phyloP scores from a whole-genome alignment of 1,140 invertebrate species.

The Drosophila simulans region DNA sequence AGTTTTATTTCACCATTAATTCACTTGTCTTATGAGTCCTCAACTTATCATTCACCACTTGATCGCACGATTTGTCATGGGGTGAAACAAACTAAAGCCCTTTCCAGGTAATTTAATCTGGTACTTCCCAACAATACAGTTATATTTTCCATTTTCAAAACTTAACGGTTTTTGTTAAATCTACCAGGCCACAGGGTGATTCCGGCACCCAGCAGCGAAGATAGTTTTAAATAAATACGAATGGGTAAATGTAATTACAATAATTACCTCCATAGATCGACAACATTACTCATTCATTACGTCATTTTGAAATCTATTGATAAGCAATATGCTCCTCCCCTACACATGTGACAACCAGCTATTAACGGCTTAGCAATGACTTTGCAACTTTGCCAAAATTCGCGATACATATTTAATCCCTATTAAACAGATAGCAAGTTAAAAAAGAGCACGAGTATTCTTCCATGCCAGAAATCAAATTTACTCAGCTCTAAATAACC shows the following conservation, averaged over 20 bases:
- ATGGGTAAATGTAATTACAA: background rate
- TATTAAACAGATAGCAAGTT: background rate
- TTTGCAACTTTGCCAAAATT: too few species aligned
- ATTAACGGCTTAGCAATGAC: too few species aligned
- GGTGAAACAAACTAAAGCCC: background rate
- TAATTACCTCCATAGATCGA: background rate
- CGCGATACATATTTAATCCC: too few species aligned
- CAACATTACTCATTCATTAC: background rate
- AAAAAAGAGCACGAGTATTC: background rate
- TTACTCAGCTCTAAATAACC: too few species aligned
- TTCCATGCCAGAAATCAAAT: too few species aligned
- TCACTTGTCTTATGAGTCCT: background rate
- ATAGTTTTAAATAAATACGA: background rate
- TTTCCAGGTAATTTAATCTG: background rate
- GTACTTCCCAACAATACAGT: background rate
- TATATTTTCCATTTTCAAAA: background rate
- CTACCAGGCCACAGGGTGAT: background rate
- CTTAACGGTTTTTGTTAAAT: background rate
- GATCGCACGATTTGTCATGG: too few species aligned
- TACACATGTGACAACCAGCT: background rate
- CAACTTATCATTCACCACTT: background rate
- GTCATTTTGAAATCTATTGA: background rate
- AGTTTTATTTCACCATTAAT: slow-evolving; percentile 2
- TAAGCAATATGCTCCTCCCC: background rate
- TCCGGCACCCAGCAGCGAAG: background rate